Evolutionary conservation across 2,113 vertebrate genomes (phyloP).

Genomic region (Butorides virescens): DNA sequence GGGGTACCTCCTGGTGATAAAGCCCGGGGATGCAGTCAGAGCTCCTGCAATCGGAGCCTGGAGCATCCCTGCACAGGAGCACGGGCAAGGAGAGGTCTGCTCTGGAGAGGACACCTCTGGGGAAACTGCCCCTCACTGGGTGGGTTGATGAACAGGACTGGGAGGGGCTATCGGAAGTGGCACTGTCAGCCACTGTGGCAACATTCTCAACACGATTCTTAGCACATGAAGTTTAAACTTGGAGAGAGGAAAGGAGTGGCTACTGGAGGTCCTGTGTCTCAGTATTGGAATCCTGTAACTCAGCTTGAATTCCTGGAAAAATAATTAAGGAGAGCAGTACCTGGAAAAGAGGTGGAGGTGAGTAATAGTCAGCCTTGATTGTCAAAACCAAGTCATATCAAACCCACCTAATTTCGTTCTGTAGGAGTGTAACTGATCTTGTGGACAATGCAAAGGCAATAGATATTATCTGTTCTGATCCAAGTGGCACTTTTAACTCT

Average conservation of each 20-base stretch:
- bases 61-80: neutral
- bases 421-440: neutral
- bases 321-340: neutral
- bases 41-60: neutral
- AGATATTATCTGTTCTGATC: neutral
- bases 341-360: neutral
- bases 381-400: neutral
- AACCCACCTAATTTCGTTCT: neutral
- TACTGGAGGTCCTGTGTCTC: neutral
- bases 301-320: constrained; percentile 16
- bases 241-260: neutral
- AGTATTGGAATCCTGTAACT: neutral
- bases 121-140: neutral
- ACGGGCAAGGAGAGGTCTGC: neutral
- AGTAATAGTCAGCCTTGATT: neutral
- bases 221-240: neutral
- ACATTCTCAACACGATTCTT: neutral
- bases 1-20: rapidly evolving
- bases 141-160: neutral
- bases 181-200: neutral
- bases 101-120: neutral
- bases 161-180: neutral
- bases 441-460: neutral
- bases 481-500: neutral
- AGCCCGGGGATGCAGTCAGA: neutral